Conservation (phyloP, 2,888 invertebrate genomes). For the Cremastinae sp. region DNA sequence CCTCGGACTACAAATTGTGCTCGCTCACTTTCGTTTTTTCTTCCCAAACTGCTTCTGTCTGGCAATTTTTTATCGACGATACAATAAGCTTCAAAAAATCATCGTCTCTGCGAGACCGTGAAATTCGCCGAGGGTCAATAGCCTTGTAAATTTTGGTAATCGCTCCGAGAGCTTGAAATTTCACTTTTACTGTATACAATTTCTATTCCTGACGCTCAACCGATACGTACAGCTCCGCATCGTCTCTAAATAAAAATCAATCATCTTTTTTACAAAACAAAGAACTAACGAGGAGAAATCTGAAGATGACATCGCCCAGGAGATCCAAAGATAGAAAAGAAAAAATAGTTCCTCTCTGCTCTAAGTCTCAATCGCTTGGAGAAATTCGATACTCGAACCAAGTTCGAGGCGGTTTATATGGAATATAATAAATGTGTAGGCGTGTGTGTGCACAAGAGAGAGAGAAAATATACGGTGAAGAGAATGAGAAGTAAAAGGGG, state of each 20-base stretch:
- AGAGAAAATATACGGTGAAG: constrained; percentile 5
- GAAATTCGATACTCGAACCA: not conserved
- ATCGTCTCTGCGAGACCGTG: constrained; percentile 38
- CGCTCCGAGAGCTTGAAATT: not conserved
- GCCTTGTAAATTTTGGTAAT: constrained; percentile 1
- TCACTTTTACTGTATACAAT: not conserved
- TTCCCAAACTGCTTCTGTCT: constrained; percentile 39
- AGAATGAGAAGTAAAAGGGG: constrained; percentile 41
- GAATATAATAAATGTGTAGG: too few species aligned
- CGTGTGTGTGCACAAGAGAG: not conserved
- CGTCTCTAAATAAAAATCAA: too few species aligned
- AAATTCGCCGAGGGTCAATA: constrained; percentile 36
- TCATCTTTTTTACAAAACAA: too few species aligned
- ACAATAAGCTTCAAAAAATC: constrained; percentile 14
- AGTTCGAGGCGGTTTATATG: too few species aligned
- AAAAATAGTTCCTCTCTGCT: not conserved
- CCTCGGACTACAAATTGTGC: constrained; percentile 22
- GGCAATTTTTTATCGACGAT: constrained; percentile 21
- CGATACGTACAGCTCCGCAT: too few species aligned
- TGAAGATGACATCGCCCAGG: too few species aligned
- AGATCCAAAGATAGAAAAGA: too few species aligned
- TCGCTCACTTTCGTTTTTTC: constrained; percentile 5
- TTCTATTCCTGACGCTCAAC: too few species aligned
- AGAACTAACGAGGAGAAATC: too few species aligned
- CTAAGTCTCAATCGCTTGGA: not conserved